Evolutionary conservation across 2,797 vertebrate species (phyloP).

Genomic region (Microtus agrestis): DNA sequence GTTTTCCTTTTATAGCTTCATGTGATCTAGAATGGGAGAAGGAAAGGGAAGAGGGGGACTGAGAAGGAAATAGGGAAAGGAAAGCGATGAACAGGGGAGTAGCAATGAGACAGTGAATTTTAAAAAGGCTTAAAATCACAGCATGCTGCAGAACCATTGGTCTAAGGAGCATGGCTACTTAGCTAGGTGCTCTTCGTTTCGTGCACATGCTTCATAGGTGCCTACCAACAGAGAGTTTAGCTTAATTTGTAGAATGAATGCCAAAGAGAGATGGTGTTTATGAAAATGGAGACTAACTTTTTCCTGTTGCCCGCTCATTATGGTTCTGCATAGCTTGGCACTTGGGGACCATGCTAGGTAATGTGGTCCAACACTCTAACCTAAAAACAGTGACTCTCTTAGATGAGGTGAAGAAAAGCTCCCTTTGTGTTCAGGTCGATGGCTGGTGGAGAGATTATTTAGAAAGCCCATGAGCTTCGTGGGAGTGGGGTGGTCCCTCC

Average conservation of each 20-base stretch:
- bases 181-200: rapidly evolving
- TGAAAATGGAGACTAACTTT: slow-evolving; percentile 79
- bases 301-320: slow-evolving; percentile 81
- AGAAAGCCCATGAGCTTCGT: slow-evolving; percentile 78
- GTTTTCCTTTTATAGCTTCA: slow-evolving; percentile 56
- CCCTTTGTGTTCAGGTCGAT: slow-evolving; percentile 83
- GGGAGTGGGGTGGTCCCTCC: slow-evolving; percentile 71
- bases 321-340: slow-evolving; percentile 86
- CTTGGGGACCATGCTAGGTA: slow-evolving; percentile 82
- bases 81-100: background rate
- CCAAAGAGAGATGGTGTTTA: slow-evolving; percentile 84
- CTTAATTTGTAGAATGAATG: slow-evolving; percentile 67
- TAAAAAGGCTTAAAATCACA: background rate
- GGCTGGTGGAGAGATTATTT: slow-evolving; percentile 85
- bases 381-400: slow-evolving; percentile 85
- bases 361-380: slow-evolving; percentile 80
- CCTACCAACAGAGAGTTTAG: background rate
- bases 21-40: background rate
- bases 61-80: background rate
- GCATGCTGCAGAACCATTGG: rapidly evolving
- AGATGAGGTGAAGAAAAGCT: slow-evolving; percentile 84
- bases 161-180: rapidly evolving
- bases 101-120: background rate
- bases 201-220: background rate
- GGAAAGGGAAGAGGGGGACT: background rate